Evolutionary conservation across 2,888 invertebrate species (phyloP), one percentile per base, ranked within the genome.

Genomic region (Clivina fossor): DNA sequence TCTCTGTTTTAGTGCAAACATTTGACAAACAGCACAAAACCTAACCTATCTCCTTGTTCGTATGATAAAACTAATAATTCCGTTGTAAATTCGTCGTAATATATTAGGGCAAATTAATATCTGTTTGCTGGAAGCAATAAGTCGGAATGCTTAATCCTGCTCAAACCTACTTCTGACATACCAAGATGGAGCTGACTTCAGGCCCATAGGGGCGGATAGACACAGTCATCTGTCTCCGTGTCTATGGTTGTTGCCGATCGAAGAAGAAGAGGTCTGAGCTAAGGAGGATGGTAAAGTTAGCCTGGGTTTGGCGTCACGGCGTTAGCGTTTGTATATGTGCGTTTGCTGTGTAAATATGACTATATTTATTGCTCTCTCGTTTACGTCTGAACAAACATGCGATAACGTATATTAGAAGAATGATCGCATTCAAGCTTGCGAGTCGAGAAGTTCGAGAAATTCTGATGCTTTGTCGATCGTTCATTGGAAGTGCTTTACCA

Each of bases 321-420:
- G 26, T 26, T 5, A 26, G 8, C 7, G 5, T 5, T 26, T 5
- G 26, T 26, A 26, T 5, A 26, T 26, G 26, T 26, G 26, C 26
- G 8, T 43, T 28, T 30, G 32, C 44, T 55, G 55, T 55, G 47
- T 55, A 55, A 55, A 55, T 55, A 55, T 55, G 47, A 30, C 35
- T 38, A 55, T 55, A 55, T 55, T 55, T 55, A 55, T 55, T 47
- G 47, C 40, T n/a, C 55, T 55, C 59, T 62, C 62, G 60, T 62
- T 61, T 61, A 56, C 59, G 66, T 66, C 64, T 66, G 64, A 65
- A 64, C 68, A 67, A 68, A 68, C 68, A 68, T 67, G 66, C 66
- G 67, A 66, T 66, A 67, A 66, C 67, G 65, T 67, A 68, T 67
- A 68, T 67, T 66, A 68, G 65, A 65, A 67, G 67, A 68, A 68